Evolutionary conservation across 2,113 vertebrate species (phyloP).

Genomic region (Semicossyphus pulcher): DNA sequence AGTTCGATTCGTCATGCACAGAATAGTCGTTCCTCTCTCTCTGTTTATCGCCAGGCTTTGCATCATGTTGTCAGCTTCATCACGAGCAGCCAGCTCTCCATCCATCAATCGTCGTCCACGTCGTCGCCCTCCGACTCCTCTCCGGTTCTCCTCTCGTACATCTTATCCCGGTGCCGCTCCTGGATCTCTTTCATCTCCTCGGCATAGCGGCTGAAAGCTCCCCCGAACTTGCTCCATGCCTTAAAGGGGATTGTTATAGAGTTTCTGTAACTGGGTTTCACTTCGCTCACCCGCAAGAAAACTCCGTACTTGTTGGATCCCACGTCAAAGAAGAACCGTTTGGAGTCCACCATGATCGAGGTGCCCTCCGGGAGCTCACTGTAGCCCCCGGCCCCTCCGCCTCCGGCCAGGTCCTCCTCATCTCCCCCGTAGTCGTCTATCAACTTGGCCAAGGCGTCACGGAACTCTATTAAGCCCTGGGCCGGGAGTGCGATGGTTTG

Average conservation of each 20-base stretch:
- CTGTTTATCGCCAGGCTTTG: constrained; percentile 71
- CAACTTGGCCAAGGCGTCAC: constrained; percentile 94
- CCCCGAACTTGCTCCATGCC: constrained; percentile 97
- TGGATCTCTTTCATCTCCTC: constrained; percentile 99
- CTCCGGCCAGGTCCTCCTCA: constrained; percentile 90
- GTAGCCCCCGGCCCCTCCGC: constrained; percentile 87
- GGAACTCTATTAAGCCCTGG: constrained; percentile 96
- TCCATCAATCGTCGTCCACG: constrained; percentile 92
- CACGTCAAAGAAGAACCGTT: constrained; percentile 98
- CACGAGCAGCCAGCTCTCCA: constrained; percentile 34
- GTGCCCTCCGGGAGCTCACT: constrained; percentile 95
- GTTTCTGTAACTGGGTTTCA: constrained; percentile 97
- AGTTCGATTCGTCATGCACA: constrained; percentile 82
- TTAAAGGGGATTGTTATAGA: constrained; percentile 97
- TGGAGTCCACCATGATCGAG: constrained; percentile 96
- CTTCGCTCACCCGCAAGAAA: constrained; percentile 95
- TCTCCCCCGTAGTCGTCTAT: constrained; percentile 96
- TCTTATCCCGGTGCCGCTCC: constrained; percentile 93
- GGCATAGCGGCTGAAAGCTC: constrained; percentile 94
- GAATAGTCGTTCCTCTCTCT: constrained; percentile 64
- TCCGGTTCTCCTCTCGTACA: constrained; percentile 88
- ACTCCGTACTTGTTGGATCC: constrained; percentile 99
- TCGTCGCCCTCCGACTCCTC: constrained; percentile 95
- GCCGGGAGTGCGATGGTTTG: constrained; percentile 96
- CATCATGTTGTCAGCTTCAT: constrained; percentile 68